Evolutionary conservation across 2,888 invertebrate genomes (phyloP).

Genomic region (Xestia xanthographa): DNA sequence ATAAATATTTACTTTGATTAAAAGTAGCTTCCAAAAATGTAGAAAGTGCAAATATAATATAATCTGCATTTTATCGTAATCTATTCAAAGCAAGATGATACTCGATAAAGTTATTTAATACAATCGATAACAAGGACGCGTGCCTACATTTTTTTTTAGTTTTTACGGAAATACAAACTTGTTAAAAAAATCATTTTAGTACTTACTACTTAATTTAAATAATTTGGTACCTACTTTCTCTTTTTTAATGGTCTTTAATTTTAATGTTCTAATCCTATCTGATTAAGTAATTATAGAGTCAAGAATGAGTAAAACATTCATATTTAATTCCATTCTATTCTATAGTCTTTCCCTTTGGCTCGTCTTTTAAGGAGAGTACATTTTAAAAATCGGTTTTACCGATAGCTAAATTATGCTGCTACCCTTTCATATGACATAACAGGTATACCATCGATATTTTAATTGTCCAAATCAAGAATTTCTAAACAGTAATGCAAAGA

Average conservation of each 20-base stretch:
- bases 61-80: slow-evolving; percentile 51
- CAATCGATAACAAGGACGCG: slow-evolving; percentile 7
- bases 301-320: not conserved
- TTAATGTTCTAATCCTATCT: slow-evolving; percentile 10
- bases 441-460: not conserved
- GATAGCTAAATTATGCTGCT: not conserved
- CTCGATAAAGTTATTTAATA: slow-evolving; percentile 36
- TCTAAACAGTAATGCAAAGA: not conserved
- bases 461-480: not conserved
- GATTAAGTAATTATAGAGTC: slow-evolving; percentile 15
- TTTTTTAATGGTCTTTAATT: slow-evolving; percentile 30
- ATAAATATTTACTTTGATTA: slow-evolving; percentile 33
- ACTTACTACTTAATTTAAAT: slow-evolving; percentile 22
- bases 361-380: not conserved
- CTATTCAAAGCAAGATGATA: slow-evolving; percentile 21
- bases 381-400: not conserved
- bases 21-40: slow-evolving; percentile 6
- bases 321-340: not conserved
- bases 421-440: not conserved
- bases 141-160: not conserved
- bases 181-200: not conserved
- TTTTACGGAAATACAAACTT: not conserved
- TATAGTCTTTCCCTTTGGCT: not conserved
- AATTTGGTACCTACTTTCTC: slow-evolving; percentile 34
- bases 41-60: slow-evolving; percentile 11